These are phyloP conservation scores for Phaenicophaeus curvirostris DNA, from an alignment of 2,797 vertebrate genomes.

Conservation along the genomic window DNA sequence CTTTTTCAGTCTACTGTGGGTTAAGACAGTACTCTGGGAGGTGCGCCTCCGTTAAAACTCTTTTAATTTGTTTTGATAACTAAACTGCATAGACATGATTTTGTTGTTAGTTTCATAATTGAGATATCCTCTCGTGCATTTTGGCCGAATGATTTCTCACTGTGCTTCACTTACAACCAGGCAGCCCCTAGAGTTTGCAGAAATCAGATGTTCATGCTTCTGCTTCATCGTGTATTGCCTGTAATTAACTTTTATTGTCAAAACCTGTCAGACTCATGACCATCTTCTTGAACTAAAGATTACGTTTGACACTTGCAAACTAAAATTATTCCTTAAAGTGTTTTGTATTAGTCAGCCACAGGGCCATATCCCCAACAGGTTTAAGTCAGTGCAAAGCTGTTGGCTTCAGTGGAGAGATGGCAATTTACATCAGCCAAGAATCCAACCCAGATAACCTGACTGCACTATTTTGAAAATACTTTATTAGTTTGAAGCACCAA, in stretches of 20 bases:
- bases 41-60: not conserved
- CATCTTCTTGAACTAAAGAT: conserved; percentile 11
- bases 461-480: not conserved
- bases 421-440: not conserved
- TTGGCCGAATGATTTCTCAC: conserved; percentile 29
- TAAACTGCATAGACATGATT: not conserved
- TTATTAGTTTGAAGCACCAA: not conserved
- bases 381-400: not conserved
- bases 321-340: conserved; percentile 29
- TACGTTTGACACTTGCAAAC: not conserved
- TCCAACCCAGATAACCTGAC: not conserved
- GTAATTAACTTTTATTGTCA: conserved; percentile 53
- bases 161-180: conserved; percentile 18
- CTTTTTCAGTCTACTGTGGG: not conserved
- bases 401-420: not conserved
- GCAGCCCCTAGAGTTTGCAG: conserved; percentile 11
- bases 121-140: conserved; percentile 21
- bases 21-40: not conserved
- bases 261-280: conserved; percentile 24
- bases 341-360: conserved; percentile 1
- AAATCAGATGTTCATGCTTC: conserved; percentile 41
- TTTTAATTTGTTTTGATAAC: conserved; percentile 24
- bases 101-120: conserved; percentile 34
- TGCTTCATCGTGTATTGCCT: conserved; percentile 13
- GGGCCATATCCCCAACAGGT: not conserved